Evolutionary conservation across 2,113 vertebrate species (phyloP).

Genomic region (Ivindomyrus marchei): DNA sequence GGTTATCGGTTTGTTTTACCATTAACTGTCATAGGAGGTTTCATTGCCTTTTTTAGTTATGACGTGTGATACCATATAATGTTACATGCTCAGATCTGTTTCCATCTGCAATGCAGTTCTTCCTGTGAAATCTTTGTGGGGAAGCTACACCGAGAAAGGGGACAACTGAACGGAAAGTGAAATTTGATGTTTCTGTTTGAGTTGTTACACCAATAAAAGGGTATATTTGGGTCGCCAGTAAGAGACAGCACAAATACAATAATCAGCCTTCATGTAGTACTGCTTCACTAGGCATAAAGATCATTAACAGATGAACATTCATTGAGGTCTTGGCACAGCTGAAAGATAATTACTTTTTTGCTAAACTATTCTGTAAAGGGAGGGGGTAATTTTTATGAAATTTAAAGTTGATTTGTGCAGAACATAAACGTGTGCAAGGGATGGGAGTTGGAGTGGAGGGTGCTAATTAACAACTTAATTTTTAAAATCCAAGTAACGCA

Average conservation of each 20-base stretch:
- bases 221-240: not conserved
- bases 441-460: slow-evolving; percentile 26
- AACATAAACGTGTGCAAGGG: slow-evolving; percentile 37
- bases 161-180: not conserved
- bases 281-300: slow-evolving; percentile 32
- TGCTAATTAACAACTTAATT: slow-evolving; percentile 77
- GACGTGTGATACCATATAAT: not conserved
- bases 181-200: slow-evolving; percentile 15
- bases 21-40: not conserved
- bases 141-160: not conserved
- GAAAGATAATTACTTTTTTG: slow-evolving; percentile 57
- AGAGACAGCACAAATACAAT: not conserved
- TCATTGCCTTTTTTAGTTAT: not conserved
- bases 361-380: not conserved
- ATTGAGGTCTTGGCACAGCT: slow-evolving; percentile 50
- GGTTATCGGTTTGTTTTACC: not conserved
- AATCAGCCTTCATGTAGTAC: not conserved
- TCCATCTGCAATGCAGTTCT: slow-evolving; percentile 10
- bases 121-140: not conserved
- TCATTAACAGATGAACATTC: slow-evolving; percentile 60
- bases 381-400: slow-evolving; percentile 22
- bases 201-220: not conserved
- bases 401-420: slow-evolving; percentile 44
- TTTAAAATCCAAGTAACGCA: slow-evolving; percentile 72
- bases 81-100: not conserved